Evolutionary conservation across 2,797 vertebrate genomes (phyloP).

Genomic region (Kryptolebias ocellatus): DNA sequence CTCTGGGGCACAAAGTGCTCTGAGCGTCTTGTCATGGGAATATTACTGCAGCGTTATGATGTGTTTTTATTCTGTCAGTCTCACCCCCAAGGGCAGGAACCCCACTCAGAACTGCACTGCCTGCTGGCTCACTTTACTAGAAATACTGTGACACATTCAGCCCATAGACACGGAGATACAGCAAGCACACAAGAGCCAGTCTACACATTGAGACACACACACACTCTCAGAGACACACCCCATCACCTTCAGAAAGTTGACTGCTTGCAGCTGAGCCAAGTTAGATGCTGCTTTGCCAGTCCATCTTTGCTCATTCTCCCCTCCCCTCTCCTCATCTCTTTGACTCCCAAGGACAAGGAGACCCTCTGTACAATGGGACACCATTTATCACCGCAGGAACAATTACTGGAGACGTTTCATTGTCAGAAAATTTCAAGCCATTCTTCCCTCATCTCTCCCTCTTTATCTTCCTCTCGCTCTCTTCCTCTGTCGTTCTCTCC

Average conservation of each 20-base stretch:
- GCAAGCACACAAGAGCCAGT: constrained; percentile 13
- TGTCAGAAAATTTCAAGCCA: constrained; percentile 79
- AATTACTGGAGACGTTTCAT: constrained; percentile 82
- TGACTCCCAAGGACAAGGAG: constrained; percentile 80
- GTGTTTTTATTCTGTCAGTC: constrained; percentile 76
- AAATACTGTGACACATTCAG: constrained; percentile 56
- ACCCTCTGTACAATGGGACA: constrained; percentile 71
- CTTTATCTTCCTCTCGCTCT: constrained; percentile 55
- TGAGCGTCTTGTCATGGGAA: constrained; percentile 71
- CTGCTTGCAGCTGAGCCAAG: constrained; percentile 60
- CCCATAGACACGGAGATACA: constrained; percentile 25
- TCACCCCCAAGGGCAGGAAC: constrained; percentile 66
- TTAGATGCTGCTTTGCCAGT: constrained; percentile 69
- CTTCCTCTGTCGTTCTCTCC: constrained; percentile 37
- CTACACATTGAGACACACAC: constrained; percentile 4
- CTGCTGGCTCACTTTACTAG: constrained; percentile 65
- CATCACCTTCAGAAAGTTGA: constrained; percentile 67
- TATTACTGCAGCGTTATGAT: constrained; percentile 72
- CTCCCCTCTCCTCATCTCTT: constrained; percentile 63
- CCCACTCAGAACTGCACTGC: constrained; percentile 58
- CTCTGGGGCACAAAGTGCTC: constrained; percentile 67
- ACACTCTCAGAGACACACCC: constrained; percentile 17
- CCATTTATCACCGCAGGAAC: constrained; percentile 81
- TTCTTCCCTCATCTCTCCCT: constrained; percentile 60
- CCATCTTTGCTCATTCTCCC: constrained; percentile 40